Conservation (phyloP, 2,113 vertebrate species). For the Sander lucioperca region DNA sequence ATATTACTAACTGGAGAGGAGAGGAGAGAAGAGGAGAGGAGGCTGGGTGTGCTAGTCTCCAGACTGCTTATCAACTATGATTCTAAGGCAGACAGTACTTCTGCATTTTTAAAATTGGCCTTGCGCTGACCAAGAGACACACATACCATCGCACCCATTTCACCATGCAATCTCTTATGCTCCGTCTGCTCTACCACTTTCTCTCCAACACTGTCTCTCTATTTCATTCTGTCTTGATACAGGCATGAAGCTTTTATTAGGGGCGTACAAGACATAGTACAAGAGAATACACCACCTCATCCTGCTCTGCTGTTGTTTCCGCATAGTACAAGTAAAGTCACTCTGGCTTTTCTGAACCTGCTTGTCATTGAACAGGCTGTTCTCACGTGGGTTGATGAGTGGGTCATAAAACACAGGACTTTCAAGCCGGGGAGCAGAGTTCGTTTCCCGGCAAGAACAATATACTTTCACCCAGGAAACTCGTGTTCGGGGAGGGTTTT, state of each 20-base stretch:
- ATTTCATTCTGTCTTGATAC: slow-evolving; percentile 57
- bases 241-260: slow-evolving; percentile 77
- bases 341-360: neutral
- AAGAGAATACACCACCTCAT: slow-evolving; percentile 20
- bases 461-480: no score
- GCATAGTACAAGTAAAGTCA: slow-evolving; percentile 15
- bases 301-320: slow-evolving; percentile 2
- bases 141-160: slow-evolving; percentile 33
- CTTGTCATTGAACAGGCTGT: neutral
- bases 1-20: neutral
- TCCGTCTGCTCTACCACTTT: slow-evolving; percentile 55
- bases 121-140: slow-evolving; percentile 49
- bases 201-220: slow-evolving; percentile 27
- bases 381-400: no score
- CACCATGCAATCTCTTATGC: slow-evolving; percentile 65
- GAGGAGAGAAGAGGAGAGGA: neutral
- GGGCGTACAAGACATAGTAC: slow-evolving; percentile 3
- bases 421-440: no score
- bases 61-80: slow-evolving; percentile 40
- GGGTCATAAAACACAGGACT: no score
- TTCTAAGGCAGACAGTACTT: slow-evolving; percentile 18
- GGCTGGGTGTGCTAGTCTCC: slow-evolving; percentile 2
- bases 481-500: no score
- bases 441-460: no score
- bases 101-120: slow-evolving; percentile 57